Percentiles rank a stretch among this genome's conserved stretches.
Conservation (phyloP, 2,113 vertebrate species). For the Paramisgurnus dabryanus region DNA sequence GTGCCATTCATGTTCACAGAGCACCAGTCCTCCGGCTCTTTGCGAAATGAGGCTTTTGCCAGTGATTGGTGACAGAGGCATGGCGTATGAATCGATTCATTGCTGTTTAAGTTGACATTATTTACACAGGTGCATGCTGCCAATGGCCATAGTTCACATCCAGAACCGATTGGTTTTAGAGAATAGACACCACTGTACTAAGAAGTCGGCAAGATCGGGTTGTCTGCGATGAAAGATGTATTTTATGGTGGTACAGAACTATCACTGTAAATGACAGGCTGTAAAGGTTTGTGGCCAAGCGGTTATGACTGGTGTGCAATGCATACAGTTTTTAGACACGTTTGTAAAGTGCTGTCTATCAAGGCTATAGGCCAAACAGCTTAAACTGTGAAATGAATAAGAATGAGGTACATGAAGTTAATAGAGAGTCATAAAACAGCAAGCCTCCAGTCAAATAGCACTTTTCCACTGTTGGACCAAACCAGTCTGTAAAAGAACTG, state of each 20-base stretch:
- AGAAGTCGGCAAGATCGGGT: background rate
- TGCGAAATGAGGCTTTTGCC: conserved; percentile 1
- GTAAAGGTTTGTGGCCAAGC: background rate
- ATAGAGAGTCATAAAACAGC: background rate
- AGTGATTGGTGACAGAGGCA: background rate
- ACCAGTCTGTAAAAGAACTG: too few species aligned
- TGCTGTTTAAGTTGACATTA: conserved; percentile 17
- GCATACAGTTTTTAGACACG: conserved; percentile 13
- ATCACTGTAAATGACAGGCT: conserved; percentile 19
- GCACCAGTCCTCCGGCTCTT: conserved; percentile 18
- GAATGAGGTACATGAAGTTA: background rate
- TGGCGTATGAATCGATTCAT: conserved; percentile 4
- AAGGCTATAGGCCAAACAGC: background rate
- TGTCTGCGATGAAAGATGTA: background rate
- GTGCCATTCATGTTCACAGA: conserved; percentile 28
- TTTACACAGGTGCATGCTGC: conserved; percentile 23
- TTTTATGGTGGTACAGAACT: conserved; percentile 15
- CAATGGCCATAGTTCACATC: conserved; percentile 11
- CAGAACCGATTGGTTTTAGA: conserved; percentile 6
- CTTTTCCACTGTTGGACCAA: too few species aligned
- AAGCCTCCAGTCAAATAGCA: too few species aligned
- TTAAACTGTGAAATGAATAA: background rate
- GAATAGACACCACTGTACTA: background rate
- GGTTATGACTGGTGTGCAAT: background rate
- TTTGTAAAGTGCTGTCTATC: background rate